phyloP scores from a whole-genome alignment of 2,113 vertebrate genomes.

The Pomatorhinus ruficollis region DNA sequence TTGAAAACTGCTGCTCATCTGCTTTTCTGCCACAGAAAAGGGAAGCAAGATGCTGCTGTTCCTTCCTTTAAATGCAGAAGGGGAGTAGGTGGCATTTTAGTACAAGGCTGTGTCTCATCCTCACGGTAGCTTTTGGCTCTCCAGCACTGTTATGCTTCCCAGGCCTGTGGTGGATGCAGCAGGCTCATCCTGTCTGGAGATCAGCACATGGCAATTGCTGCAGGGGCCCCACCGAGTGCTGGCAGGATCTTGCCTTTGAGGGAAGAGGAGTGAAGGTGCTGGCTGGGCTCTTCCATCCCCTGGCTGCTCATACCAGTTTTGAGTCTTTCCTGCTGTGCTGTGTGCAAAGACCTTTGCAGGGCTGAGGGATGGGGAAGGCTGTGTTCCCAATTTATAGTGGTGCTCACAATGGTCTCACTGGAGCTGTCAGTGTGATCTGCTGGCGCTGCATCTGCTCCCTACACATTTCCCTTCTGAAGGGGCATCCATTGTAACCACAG shows the following conservation, averaged over 20 bases:
- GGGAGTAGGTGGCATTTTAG: not conserved
- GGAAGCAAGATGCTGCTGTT: constrained; percentile 15
- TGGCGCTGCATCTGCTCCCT: not conserved
- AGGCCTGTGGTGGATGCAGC: not conserved
- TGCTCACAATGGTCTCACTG: not conserved
- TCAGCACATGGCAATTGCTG: not conserved
- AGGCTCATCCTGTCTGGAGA: accelerated
- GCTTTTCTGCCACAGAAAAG: constrained; percentile 26
- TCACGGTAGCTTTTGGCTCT: not conserved
- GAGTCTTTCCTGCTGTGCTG: not conserved
- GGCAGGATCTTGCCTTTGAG: not conserved
- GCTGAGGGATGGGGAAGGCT: accelerated
- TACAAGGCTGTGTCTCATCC: not conserved
- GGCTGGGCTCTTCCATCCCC: not conserved
- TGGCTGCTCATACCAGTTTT: accelerated
- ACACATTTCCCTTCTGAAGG: not conserved
- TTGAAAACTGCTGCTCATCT: constrained; percentile 19
- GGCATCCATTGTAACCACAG: accelerated
- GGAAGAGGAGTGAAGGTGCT: not conserved
- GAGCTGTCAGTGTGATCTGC: not conserved
- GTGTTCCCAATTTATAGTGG: accelerated
- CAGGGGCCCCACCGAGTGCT: not conserved
- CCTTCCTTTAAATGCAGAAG: not conserved
- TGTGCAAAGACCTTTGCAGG: accelerated
- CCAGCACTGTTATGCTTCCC: not conserved